Percentiles rank a stretch among this genome's conserved stretches.
Evolutionary conservation across 1,140 invertebrate species (phyloP).

Genomic region (Venustaconcha ellipsiformis): DNA sequence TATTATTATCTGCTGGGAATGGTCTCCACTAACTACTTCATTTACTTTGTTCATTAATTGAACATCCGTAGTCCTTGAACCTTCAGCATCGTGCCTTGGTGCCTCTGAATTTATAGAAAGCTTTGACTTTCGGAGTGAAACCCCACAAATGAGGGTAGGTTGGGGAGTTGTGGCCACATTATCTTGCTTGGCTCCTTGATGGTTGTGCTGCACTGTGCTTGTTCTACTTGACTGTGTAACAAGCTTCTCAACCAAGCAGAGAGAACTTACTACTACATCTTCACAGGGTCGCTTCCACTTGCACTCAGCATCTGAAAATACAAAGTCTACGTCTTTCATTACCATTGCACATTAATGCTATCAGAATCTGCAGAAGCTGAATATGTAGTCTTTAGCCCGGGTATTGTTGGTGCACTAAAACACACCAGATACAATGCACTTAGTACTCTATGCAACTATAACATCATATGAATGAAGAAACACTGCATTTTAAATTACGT

Average conservation of each 20-base stretch:
- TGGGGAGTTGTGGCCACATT: constrained; percentile 15
- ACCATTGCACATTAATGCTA: too few relatives aligned
- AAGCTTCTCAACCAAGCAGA: constrained; percentile 56
- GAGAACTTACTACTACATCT: constrained; percentile 59
- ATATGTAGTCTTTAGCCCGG: too few relatives aligned
- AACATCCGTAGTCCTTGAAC: constrained; percentile 63
- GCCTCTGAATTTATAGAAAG: constrained; percentile 30
- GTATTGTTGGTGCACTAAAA: too few relatives aligned
- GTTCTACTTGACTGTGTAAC: constrained; percentile 19
- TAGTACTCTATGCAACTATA: too few relatives aligned
- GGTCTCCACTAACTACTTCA: constrained; percentile 70
- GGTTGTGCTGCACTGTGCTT: too few relatives aligned
- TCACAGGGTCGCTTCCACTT: constrained; percentile 55
- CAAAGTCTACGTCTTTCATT: background rate
- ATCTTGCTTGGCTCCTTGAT: too few relatives aligned
- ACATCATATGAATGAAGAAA: too few relatives aligned
- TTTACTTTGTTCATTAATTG: constrained; percentile 76
- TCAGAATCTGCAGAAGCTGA: too few relatives aligned
- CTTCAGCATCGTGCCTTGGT: constrained; percentile 23
- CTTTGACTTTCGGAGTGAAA: constrained; percentile 50
- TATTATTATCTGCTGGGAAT: constrained; percentile 34
- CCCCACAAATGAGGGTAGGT: constrained; percentile 62
- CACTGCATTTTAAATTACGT: too few relatives aligned
- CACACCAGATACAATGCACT: too few relatives aligned
- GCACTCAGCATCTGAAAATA: constrained; percentile 30